Evolutionary conservation across 1,140 invertebrate genomes (phyloP), one percentile per base, ranked within the genome.

Genomic region (Drosophila chauvacae): DNA sequence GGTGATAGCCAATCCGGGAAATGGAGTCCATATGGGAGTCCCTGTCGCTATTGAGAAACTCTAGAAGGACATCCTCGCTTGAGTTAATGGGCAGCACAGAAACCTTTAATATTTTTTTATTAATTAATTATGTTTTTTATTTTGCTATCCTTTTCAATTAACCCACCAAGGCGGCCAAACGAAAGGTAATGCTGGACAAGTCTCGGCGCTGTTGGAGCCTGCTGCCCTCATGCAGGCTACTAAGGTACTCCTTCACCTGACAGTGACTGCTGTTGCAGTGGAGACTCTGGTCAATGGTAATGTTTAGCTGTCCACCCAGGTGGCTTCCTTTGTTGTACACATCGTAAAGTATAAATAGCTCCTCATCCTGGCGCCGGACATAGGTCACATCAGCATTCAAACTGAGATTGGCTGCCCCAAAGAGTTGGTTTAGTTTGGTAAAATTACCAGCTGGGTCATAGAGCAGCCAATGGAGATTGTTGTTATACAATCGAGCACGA

Each of bases 321-420:
- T 83, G 71, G 11, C 80, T 82, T n/a, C 91, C 91, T 14, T 80
- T 83, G 20, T 91, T 92, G 55, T 92, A 92, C 10, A 91, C 81
- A 87, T 92, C 91, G 14, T 84, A 81, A 14, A 87, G 64, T 3
- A 66, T 68, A 30, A 77, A 90, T 4, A 57, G 4, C 6, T 70
- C 37, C 41, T 50, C 39, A 3, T 30, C 35, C 23, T 73, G n/a
- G 4, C 16, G 62, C 2, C 47, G 64, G 0, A 69, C 53, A 47
- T 72, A 86, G 7, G 71, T 91, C 0, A 92, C 57, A 69, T 92
- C 87, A 4, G 87, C 78, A 74, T 92, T 77, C 13, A 92, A 39
- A 9, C 87, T 90, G 0, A 92, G 71, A 73, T 92, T 91, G 7
- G 78, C 78, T 7, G 30, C n/a, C 3, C 7, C 28, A 55, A 91